phyloP scores from a whole-genome alignment of 2,797 vertebrate species.

The Neoniphon sammara region DNA sequence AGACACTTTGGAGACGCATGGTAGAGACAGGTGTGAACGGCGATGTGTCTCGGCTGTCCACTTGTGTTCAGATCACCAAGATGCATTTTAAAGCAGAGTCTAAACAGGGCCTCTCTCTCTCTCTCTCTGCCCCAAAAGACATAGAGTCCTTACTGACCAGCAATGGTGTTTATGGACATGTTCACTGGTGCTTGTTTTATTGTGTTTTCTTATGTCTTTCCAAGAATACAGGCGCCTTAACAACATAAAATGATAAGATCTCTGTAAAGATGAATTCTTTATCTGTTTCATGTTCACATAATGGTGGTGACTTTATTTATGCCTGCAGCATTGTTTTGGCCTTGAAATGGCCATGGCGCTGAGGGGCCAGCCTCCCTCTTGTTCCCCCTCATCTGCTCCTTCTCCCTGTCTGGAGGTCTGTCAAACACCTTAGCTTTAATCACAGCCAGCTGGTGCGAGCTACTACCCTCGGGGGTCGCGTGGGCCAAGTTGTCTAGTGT shows the following conservation, averaged over 20 bases:
- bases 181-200: no score
- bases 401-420: conserved; percentile 56
- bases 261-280: conserved; percentile 16
- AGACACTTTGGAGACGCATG: no score
- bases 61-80: no score
- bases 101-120: no score
- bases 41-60: no score
- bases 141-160: no score
- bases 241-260: conserved; percentile 21
- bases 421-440: conserved; percentile 75
- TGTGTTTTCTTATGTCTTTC: no score
- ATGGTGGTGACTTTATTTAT: conserved; percentile 39
- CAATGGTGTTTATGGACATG: no score
- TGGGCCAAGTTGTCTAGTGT: conserved; percentile 71
- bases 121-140: no score
- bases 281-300: conserved; percentile 38
- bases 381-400: conserved; percentile 30
- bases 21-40: no score
- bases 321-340: conserved; percentile 10
- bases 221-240: no score
- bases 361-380: conserved; percentile 31
- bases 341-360: conserved; percentile 19
- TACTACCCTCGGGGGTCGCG: conserved; percentile 62
- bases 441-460: conserved; percentile 68
- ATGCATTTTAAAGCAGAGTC: no score